Evolutionary conservation across 2,113 vertebrate species (phyloP).

Genomic region (Noturus placidus): DNA sequence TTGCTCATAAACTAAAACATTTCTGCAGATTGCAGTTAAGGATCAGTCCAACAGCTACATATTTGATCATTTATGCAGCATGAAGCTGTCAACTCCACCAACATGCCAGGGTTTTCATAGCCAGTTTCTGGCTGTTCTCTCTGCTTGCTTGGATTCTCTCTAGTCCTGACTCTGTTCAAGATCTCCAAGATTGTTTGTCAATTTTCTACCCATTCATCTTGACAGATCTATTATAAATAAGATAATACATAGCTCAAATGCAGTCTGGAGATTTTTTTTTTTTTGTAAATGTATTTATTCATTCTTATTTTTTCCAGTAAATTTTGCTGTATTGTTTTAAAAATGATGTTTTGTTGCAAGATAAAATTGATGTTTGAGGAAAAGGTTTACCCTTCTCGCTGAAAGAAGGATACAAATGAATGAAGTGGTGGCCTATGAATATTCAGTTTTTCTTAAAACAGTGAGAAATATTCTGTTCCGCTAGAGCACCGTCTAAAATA

Average conservation of each 20-base stretch:
- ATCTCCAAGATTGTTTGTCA: neutral
- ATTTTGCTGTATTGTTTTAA: neutral
- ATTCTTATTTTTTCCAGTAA: neutral
- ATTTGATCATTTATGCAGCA: neutral
- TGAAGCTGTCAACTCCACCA: neutral
- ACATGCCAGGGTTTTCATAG: neutral
- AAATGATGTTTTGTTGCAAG: neutral
- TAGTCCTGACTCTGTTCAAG: neutral
- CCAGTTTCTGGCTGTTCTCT: neutral
- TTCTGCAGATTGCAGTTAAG: neutral
- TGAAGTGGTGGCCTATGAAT: slow-evolving; percentile 43
- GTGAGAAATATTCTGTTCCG: slow-evolving; percentile 51
- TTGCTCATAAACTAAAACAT: neutral
- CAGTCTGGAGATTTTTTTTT: neutral
- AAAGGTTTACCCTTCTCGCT: neutral
- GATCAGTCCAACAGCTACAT: neutral
- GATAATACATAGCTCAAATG: neutral
- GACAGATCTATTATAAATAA: neutral
- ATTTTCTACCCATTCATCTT: neutral
- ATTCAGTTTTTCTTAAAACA: slow-evolving; percentile 62
- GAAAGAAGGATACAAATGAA: slow-evolving; percentile 24
- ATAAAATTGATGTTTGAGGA: neutral
- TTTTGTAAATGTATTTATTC: too few relatives aligned
- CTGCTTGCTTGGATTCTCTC: neutral
- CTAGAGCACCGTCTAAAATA: slow-evolving; percentile 34